Base-by-base conservation (phyloP, 2,888 invertebrate species). In the Yponomeuta plumbellus region DNA sequence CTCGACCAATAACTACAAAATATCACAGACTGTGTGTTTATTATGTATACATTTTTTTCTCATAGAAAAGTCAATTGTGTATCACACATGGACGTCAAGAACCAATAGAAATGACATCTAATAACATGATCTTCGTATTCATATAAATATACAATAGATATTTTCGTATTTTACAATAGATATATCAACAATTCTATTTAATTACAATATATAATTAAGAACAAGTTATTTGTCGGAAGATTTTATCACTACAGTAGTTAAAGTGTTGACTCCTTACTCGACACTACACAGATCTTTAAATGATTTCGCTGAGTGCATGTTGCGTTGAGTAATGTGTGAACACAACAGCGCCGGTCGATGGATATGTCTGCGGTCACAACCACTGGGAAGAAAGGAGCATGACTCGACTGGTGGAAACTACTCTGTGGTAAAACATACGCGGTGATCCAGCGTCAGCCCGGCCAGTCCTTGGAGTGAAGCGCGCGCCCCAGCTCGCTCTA, bases 1-100 rank as follows among this genome's bases (percentile, higher is more conserved):
- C 87, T 80, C 85, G 88, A 83, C 84, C 90, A 87, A 89, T 88
- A 87, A 89, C 88, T 90, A 91, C 89, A 90, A 91, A 90, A 91
- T 91, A 91, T 91, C 91, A 91, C 91, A 91, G 91, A 90, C 90
- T 84, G 88, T 86, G 86, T 90, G 84, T 90, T 90, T 88, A 89
- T 89, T 89, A 90, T 91, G 91, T 90, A 90, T 90, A 90, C 88
- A 88, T 91, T 84, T 52, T 84, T 52, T 87, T 89, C 89, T 91
- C 88, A 85, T 90, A 91, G 89, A 90, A 89, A 88, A 88, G 83
- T 88, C 86, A 84, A 34, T 6, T 86, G 88, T 88, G 90, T 90
- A 88, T 87, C 80, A 89, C 90, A 90, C 88, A 85, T 90, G 91
- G 90, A 91, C 91, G 91, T 87, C 83, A 85, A 87, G 82, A 81